Evolutionary conservation across 2,113 vertebrate genomes (phyloP).

Genomic region (Haemorhous mexicanus): DNA sequence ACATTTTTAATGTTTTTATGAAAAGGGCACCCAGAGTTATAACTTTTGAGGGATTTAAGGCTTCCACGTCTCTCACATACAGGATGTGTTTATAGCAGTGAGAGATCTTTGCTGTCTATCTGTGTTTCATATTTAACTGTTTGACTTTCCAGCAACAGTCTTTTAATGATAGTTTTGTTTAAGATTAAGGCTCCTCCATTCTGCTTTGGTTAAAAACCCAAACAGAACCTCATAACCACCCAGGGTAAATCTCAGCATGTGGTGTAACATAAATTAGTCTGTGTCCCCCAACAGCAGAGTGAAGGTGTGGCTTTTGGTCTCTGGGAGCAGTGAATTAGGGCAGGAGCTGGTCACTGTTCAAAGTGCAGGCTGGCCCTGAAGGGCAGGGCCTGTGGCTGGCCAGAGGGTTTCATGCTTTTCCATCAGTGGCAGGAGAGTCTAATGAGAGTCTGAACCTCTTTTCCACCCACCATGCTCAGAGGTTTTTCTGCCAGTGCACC

Average conservation of each 20-base stretch:
- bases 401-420: background rate
- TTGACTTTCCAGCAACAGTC: background rate
- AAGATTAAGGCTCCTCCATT: background rate
- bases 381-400: fast-evolving
- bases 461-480: background rate
- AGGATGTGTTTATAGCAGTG: background rate
- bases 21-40: background rate
- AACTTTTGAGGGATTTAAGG: background rate
- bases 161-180: background rate
- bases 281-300: background rate
- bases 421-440: background rate
- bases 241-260: background rate
- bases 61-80: background rate
- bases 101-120: background rate
- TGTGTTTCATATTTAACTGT: background rate
- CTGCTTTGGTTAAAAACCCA: background rate
- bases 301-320: fast-evolving
- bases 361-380: background rate
- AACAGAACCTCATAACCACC: background rate
- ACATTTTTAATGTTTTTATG: background rate
- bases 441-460: background rate
- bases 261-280: background rate
- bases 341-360: background rate
- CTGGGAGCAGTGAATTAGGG: background rate
- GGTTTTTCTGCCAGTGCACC: background rate